Conservation (phyloP, 2,797 vertebrate genomes). For the Pantherophis alleghaniensis region DNA sequence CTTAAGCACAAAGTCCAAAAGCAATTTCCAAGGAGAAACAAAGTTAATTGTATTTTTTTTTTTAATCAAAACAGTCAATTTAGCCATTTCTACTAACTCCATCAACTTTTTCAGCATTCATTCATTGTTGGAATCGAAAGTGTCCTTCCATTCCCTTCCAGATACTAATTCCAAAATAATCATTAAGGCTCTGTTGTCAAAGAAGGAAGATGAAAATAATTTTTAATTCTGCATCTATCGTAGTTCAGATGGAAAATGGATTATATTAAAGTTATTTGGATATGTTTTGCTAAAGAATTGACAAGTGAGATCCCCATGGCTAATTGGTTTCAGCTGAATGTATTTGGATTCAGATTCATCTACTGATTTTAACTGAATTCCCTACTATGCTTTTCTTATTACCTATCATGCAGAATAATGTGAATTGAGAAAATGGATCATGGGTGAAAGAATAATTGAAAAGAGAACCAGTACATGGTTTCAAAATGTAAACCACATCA, state of each 20-base stretch:
- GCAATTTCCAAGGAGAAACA: not conserved
- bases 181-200: not conserved
- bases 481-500: not conserved
- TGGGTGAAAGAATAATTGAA: not conserved
- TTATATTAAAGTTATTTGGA: not conserved
- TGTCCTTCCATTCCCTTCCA: not conserved
- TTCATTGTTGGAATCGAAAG: not conserved
- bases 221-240: not conserved
- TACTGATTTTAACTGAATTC: not conserved
- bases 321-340: not conserved
- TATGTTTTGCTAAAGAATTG: not conserved
- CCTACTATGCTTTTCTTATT: not conserved
- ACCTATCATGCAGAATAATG: not conserved
- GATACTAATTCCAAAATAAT: not conserved
- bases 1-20: not conserved
- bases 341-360: not conserved
- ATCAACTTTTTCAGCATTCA: not conserved
- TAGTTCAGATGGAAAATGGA: not conserved
- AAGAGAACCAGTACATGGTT: not conserved
- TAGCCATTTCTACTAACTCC: not conserved
- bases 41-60: not conserved
- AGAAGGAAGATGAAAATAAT: not conserved
- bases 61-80: not conserved
- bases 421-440: not conserved
- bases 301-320: not conserved